These are phyloP conservation scores for Bombus pyrosoma DNA, from an alignment of 1,140 invertebrate genomes.

Conservation along the genomic window DNA sequence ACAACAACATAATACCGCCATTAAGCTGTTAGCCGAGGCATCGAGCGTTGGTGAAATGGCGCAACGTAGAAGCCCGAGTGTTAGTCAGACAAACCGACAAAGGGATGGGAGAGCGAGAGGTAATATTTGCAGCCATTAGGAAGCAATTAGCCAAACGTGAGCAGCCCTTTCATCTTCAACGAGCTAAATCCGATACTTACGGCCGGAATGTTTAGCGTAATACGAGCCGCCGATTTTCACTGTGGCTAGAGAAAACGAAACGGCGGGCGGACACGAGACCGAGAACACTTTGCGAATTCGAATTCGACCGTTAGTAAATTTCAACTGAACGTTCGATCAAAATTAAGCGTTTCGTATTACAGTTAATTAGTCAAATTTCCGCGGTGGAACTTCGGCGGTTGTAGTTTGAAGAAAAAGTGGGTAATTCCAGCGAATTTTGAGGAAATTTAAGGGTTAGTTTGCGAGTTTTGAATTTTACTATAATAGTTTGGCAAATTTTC, in stretches of 20 bases:
- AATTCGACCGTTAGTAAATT: neutral
- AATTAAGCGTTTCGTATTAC: neutral
- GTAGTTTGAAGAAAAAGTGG: neutral
- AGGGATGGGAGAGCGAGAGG: constrained; percentile 6
- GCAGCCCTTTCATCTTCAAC: constrained; percentile 53
- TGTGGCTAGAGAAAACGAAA: constrained; percentile 7
- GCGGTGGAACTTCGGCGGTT: neutral
- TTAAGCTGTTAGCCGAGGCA: constrained; percentile 41
- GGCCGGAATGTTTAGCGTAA: constrained; percentile 45
- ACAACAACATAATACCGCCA: constrained; percentile 41
- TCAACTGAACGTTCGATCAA: neutral
- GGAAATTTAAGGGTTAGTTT: neutral
- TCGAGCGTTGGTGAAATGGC: constrained; percentile 19
- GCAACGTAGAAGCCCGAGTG: neutral
- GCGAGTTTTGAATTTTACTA: neutral
- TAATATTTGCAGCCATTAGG: constrained; percentile 59
- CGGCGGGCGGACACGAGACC: neutral
- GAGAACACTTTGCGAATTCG: too few relatives aligned
- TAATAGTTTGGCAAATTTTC: neutral
- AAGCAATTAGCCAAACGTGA: constrained; percentile 56
- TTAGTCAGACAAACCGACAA: constrained; percentile 22
- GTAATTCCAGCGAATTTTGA: neutral
- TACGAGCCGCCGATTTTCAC: constrained; percentile 12
- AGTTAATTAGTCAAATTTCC: neutral
- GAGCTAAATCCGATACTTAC: constrained; percentile 36